These are phyloP conservation scores for Tetragonula clypearis DNA, from an alignment of 1,140 invertebrate genomes.

Conservation along the genomic window DNA sequence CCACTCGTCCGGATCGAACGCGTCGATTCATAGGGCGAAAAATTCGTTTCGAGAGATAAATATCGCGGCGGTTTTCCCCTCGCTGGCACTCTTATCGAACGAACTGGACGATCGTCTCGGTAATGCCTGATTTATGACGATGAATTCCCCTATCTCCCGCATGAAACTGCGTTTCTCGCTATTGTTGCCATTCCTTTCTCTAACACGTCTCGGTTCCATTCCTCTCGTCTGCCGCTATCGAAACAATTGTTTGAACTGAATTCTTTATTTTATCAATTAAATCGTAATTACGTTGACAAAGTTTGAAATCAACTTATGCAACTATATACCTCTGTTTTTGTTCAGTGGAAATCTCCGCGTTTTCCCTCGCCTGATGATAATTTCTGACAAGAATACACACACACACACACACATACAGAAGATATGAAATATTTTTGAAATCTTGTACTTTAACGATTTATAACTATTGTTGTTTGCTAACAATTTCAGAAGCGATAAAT, in stretches of 20 bases:
- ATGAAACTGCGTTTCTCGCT: neutral
- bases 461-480: no score
- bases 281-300: neutral
- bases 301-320: neutral
- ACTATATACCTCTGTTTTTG: no score
- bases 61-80: constrained; percentile 19
- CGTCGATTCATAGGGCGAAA: neutral
- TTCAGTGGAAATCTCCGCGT: no score
- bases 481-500: constrained; percentile 23
- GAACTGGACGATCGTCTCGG: constrained; percentile 27
- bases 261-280: no score
- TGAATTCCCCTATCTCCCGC: neutral
- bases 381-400: no score
- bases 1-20: neutral
- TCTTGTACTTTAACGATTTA: no score
- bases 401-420: no score
- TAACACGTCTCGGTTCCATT: neutral
- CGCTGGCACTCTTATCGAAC: neutral
- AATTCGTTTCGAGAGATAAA: constrained; percentile 31
- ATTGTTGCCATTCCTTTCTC: neutral
- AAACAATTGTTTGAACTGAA: no score
- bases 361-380: no score
- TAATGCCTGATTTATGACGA: constrained; percentile 54
- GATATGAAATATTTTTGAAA: no score
- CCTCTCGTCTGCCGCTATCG: neutral